These are phyloP conservation scores for Anseranas semipalmata DNA, from an alignment of 2,113 vertebrate species.

Conservation along the genomic window DNA sequence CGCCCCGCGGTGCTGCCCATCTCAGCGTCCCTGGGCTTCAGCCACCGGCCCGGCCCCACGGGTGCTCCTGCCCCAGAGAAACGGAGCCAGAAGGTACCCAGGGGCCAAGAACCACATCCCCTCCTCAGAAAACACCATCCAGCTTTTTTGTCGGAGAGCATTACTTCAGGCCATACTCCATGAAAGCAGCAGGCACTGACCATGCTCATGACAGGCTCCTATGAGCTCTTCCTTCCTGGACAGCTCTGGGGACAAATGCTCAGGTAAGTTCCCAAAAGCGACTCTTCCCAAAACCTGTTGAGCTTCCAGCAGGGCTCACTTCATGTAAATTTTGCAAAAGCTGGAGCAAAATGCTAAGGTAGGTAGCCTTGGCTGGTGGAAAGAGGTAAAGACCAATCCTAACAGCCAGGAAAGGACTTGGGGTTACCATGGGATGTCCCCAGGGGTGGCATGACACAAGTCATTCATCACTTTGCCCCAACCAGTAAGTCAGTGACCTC, in stretches of 20 bases:
- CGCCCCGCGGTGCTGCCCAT: neutral
- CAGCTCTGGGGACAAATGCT: neutral
- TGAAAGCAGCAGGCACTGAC: neutral
- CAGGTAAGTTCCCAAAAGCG: neutral
- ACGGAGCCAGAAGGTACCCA: neutral
- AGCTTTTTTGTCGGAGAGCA: neutral
- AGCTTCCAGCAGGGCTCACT: neutral
- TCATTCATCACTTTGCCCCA: neutral
- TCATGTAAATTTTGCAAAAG: neutral
- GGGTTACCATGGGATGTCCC: neutral
- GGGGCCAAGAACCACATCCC: accelerated
- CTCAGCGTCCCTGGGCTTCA: neutral
- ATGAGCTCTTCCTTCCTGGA: neutral
- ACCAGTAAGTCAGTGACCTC: neutral
- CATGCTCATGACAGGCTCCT: neutral
- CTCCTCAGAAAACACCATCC: too few relatives aligned
- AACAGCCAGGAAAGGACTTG: neutral
- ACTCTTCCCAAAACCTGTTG: neutral
- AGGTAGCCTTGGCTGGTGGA: too few relatives aligned
- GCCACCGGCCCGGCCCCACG: neutral
- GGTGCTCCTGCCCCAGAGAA: neutral
- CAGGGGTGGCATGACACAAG: neutral
- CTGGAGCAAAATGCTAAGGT: neutral
- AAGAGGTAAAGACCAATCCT: neutral
- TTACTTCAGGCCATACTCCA: neutral